Conservation (phyloP, 2,113 vertebrate genomes). For the Pelecanus crispus region DNA sequence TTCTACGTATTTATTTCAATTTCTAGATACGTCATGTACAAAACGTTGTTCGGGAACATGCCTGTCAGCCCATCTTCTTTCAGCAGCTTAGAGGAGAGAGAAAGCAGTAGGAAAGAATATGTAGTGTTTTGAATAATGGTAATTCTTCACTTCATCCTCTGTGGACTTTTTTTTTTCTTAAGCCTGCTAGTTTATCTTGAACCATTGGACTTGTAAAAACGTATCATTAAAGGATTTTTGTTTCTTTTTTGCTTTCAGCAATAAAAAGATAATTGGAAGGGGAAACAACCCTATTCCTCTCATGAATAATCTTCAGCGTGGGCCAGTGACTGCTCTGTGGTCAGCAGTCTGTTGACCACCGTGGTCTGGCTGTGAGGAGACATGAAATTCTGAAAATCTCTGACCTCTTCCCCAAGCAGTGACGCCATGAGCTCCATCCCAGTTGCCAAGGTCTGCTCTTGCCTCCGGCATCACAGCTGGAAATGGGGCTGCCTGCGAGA, state of each 20-base stretch:
- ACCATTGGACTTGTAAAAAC: neutral
- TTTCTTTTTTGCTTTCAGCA: neutral
- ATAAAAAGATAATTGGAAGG: conserved; percentile 2
- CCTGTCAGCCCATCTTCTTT: neutral
- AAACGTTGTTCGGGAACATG: neutral
- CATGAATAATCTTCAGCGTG: neutral
- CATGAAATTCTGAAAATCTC: neutral
- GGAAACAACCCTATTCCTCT: neutral
- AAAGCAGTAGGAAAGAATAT: neutral
- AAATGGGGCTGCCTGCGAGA: neutral
- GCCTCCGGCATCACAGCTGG: neutral
- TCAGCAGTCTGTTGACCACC: neutral
- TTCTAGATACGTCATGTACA: neutral
- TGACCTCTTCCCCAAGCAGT: neutral
- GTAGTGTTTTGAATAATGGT: neutral
- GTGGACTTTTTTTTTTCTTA: neutral
- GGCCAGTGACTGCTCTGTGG: neutral
- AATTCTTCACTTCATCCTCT: neutral
- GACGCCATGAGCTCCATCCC: neutral
- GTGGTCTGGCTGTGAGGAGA: neutral
- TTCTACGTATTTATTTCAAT: neutral
- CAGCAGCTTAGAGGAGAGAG: neutral
- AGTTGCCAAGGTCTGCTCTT: neutral
- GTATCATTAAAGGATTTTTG: neutral
- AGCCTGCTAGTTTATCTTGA: neutral